phyloP scores from a whole-genome alignment of 2,113 vertebrate species.

The Pontoporia blainvillei region DNA sequence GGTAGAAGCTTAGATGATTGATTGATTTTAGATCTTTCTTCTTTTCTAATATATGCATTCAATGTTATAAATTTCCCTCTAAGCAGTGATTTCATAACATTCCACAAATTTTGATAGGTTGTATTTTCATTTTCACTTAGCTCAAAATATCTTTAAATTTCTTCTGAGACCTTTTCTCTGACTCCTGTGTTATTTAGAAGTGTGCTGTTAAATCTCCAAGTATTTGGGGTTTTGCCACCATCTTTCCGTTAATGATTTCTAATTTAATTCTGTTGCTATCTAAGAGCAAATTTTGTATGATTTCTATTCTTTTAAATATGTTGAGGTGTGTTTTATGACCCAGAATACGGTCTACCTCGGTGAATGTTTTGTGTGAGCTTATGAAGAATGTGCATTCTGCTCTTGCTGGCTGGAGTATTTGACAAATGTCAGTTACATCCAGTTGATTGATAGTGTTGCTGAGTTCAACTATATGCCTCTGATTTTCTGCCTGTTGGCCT shows the following conservation, averaged over 20 bases:
- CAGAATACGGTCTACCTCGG: neutral
- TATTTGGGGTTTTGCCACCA: neutral
- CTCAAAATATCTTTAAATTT: neutral
- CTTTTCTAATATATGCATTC: neutral
- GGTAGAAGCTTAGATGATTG: neutral
- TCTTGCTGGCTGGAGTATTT: neutral
- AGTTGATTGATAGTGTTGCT: neutral
- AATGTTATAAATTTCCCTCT: neutral
- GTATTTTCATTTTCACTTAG: neutral
- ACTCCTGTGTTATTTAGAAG: neutral
- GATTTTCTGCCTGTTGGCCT: neutral
- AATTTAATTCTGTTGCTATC: neutral
- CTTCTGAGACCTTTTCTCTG: neutral
- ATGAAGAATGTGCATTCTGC: neutral
- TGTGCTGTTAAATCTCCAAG: neutral
- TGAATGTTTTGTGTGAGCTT: neutral
- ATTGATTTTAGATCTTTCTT: neutral
- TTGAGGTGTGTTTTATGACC: neutral
- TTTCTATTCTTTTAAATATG: neutral
- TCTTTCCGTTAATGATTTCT: neutral
- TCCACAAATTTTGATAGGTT: neutral
- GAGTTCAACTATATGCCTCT: neutral
- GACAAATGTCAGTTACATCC: neutral
- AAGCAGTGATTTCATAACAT: neutral
- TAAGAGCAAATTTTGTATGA: neutral